Conservation (phyloP, 1,140 invertebrate species). For the Megathymus violae region DNA sequence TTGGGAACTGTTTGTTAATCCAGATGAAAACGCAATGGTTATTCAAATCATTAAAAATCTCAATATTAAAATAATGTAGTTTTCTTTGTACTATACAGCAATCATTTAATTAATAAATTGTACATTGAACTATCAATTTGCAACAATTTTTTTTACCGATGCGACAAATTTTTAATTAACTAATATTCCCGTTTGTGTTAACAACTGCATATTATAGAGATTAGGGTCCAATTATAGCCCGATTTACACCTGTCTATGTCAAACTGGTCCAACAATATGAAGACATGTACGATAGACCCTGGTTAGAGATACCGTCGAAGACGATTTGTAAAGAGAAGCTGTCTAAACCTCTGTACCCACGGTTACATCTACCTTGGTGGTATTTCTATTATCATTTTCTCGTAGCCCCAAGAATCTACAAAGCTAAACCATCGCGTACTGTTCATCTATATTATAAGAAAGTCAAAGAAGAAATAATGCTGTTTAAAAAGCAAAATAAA, state of each 20-base stretch:
- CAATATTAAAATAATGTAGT: too few species aligned
- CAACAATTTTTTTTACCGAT: constrained; percentile 14
- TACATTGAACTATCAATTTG: too few species aligned
- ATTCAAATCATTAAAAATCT: too few species aligned
- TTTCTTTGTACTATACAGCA: too few species aligned
- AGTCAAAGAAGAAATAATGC: constrained; percentile 32
- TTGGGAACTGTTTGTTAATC: too few species aligned
- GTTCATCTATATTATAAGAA: constrained; percentile 43
- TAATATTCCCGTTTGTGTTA: neutral
- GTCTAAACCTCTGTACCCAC: constrained; percentile 33
- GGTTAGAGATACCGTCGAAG: constrained; percentile 46
- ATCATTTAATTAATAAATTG: too few species aligned
- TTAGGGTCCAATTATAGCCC: constrained; percentile 38
- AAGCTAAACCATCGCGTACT: constrained; percentile 36
- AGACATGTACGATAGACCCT: constrained; percentile 25
- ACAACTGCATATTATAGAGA: constrained; percentile 27
- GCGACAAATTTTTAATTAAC: neutral
- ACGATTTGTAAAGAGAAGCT: constrained; percentile 46
- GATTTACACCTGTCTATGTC: constrained; percentile 34
- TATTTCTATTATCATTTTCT: constrained; percentile 49
- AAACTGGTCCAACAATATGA: constrained; percentile 37
- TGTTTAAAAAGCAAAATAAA: constrained; percentile 35
- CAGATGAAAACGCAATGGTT: too few species aligned
- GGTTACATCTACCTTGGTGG: constrained; percentile 52
- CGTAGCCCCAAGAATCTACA: constrained; percentile 14